phyloP scores from a whole-genome alignment of 2,888 invertebrate genomes.

The Anoplius nigerrimus region DNA sequence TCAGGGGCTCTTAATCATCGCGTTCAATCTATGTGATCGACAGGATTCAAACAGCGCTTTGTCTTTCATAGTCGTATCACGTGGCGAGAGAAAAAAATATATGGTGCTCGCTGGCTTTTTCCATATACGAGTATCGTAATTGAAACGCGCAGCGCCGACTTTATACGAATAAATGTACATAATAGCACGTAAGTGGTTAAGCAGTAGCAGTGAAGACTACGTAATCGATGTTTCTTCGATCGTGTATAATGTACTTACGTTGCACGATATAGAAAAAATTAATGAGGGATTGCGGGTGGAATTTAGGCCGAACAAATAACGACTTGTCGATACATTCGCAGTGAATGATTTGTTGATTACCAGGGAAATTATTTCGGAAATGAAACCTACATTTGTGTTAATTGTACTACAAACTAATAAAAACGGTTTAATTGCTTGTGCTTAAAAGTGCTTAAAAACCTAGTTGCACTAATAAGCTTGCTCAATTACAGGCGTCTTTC shows the following conservation, averaged over 20 bases:
- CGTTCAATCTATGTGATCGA: slow-evolving; percentile 41
- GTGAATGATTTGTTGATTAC: too few relatives aligned
- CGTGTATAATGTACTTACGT: slow-evolving; percentile 55
- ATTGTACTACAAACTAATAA: too few relatives aligned
- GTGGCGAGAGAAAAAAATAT: slow-evolving; percentile 25
- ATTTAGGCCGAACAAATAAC: slow-evolving; percentile 17
- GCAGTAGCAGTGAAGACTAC: slow-evolving; percentile 43
- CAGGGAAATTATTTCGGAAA: too few relatives aligned
- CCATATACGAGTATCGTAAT: slow-evolving; percentile 24
- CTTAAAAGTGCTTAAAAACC: too few relatives aligned
- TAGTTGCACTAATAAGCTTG: too few relatives aligned
- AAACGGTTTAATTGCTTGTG: too few relatives aligned
- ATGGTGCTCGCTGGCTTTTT: slow-evolving; percentile 33
- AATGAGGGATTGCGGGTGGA: slow-evolving; percentile 30
- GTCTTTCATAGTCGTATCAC: slow-evolving; percentile 53
- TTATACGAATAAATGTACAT: slow-evolving; percentile 53
- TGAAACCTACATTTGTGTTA: too few relatives aligned
- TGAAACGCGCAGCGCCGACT: slow-evolving; percentile 33
- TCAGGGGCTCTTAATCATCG: slow-evolving; percentile 11
- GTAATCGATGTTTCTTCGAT: slow-evolving; percentile 51
- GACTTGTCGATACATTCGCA: background rate
- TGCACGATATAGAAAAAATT: slow-evolving; percentile 22
- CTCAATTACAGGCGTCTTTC: too few relatives aligned
- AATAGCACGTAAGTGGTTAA: slow-evolving; percentile 54
- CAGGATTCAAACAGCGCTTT: slow-evolving; percentile 54